Conservation (phyloP, 1,140 invertebrate species). For the Ridgeia piscesae region DNA sequence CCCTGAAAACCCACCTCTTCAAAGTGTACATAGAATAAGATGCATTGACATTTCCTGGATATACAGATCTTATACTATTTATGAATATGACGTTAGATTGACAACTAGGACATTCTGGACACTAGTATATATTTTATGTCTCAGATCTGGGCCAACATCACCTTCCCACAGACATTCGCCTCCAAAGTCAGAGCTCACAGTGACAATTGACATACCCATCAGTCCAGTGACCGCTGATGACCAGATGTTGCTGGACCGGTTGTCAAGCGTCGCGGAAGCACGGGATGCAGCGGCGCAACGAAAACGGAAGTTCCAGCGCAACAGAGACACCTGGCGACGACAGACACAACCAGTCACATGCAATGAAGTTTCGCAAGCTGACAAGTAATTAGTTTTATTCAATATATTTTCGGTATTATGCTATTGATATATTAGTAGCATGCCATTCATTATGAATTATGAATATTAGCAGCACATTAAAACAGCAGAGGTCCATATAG, state of each 20-base stretch:
- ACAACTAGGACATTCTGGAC: no score
- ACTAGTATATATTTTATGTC: neutral
- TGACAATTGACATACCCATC: neutral
- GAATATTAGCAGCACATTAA: neutral
- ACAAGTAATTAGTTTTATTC: conserved; percentile 5
- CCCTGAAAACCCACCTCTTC: no score
- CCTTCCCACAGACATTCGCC: neutral
- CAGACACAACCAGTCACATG: conserved; percentile 60
- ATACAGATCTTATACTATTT: no score
- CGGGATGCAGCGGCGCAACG: conserved; percentile 34
- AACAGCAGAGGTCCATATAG: neutral
- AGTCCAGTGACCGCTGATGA: neutral
- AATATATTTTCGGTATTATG: neutral
- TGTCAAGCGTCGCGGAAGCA: conserved; percentile 39
- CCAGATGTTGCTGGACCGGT: conserved; percentile 28
- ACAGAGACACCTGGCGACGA: conserved; percentile 42
- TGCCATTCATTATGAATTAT: no score
- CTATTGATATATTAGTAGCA: neutral
- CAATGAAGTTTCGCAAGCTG: conserved; percentile 19
- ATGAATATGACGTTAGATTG: no score
- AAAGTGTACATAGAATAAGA: no score
- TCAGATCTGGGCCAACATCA: neutral
- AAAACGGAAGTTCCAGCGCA: conserved; percentile 33
- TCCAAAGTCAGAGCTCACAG: neutral
- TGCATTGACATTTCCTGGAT: no score